Evolutionary conservation across 2,113 vertebrate genomes (phyloP).

Genomic region (Dermatemys mawii): DNA sequence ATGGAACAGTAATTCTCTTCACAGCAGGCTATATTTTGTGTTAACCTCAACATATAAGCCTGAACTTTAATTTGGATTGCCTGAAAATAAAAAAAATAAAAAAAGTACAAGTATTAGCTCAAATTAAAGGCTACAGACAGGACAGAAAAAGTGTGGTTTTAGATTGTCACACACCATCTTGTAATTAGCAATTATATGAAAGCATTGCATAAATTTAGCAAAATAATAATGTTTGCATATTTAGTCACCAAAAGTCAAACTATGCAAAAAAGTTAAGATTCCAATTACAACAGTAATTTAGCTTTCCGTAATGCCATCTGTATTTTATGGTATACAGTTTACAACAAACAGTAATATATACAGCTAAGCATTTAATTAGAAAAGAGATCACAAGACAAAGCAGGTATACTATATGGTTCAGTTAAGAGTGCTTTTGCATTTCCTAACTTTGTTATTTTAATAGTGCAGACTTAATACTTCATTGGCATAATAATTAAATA

Average conservation of each 20-base stretch:
- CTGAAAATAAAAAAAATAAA: neutral
- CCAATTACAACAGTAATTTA: neutral
- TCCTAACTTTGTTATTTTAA: neutral
- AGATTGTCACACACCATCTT: neutral
- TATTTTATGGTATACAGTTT: neutral
- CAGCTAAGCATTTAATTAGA: neutral
- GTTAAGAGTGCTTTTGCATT: neutral
- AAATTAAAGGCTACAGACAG: neutral
- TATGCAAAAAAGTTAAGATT: neutral
- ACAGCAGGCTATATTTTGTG: neutral
- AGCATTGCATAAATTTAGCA: constrained; percentile 3
- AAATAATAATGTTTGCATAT: neutral
- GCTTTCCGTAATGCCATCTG: neutral
- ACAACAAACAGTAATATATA: neutral
- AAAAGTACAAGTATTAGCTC: neutral
- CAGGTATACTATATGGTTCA: neutral
- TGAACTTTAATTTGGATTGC: neutral
- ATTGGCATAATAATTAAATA: neutral
- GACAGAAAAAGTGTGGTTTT: neutral
- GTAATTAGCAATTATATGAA: constrained; percentile 13
- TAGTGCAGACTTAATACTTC: neutral
- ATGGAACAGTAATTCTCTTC: neutral
- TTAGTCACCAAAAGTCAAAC: neutral
- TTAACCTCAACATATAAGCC: neutral
- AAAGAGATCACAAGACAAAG: neutral